A percentile compares a stretch with the other conserved stretches of the same genome.
phyloP scores from a whole-genome alignment of 2,888 invertebrate species.

The Eupithecia vulgata region DNA sequence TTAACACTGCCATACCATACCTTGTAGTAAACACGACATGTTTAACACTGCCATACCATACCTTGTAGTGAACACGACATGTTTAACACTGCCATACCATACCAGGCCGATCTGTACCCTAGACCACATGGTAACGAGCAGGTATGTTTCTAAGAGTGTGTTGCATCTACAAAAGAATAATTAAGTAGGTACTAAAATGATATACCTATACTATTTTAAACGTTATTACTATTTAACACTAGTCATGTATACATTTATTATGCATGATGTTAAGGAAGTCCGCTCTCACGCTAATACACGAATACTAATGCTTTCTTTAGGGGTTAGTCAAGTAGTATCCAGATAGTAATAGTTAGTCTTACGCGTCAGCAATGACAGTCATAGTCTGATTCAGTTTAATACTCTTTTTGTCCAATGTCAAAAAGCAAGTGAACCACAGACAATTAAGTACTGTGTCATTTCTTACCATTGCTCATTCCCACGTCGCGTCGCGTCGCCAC shows the following conservation, averaged over 20 bases:
- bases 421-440: background rate
- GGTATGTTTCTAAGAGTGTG: no score
- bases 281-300: no score
- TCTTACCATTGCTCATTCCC: background rate
- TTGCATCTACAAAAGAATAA: no score
- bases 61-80: background rate
- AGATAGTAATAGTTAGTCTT: background rate
- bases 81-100: background rate
- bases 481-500: background rate
- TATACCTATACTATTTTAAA: no score
- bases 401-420: background rate
- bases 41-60: background rate
- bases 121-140: background rate
- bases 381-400: background rate
- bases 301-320: no score
- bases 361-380: background rate
- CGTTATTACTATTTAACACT: no score
- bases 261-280: no score
- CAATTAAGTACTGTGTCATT: background rate
- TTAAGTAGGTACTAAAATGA: no score
- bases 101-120: background rate
- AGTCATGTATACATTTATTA: no score
- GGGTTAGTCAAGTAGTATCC: no score
- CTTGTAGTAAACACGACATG: background rate
- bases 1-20: no score